A percentile compares a stretch with the other conserved stretches of the same genome.
phyloP scores from a whole-genome alignment of 2,888 invertebrate species.

The Leptura quadrifasciata region DNA sequence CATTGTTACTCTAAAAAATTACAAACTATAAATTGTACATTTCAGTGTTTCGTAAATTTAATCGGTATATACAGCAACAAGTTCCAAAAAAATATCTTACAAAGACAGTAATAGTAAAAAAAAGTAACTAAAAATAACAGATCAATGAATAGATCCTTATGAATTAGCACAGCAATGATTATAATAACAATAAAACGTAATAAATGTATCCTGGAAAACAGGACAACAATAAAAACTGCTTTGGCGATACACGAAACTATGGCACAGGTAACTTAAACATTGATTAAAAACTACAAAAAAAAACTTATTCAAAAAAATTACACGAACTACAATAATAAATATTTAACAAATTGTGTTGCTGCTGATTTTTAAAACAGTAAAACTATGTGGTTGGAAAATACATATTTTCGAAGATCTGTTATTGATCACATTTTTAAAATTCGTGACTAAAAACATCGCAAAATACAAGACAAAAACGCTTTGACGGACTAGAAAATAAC shows the following conservation, averaged over 20 bases:
- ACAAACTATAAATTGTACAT: slow-evolving; percentile 61
- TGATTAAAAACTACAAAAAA: slow-evolving; percentile 32
- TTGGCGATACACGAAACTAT: slow-evolving; percentile 38
- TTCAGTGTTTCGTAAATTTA: slow-evolving; percentile 54
- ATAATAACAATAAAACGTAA: slow-evolving; percentile 32
- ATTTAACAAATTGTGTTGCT: slow-evolving; percentile 12
- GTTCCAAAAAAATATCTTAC: slow-evolving; percentile 47
- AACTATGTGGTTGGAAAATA: slow-evolving; percentile 6
- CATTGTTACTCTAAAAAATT: slow-evolving; percentile 56
- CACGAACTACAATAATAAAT: slow-evolving; percentile 8
- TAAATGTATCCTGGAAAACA: slow-evolving; percentile 18
- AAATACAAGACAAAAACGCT: not conserved
- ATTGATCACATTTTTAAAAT: slow-evolving; percentile 3
- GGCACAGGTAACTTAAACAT: slow-evolving; percentile 39
- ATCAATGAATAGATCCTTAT: slow-evolving; percentile 38
- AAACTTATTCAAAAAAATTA: slow-evolving; percentile 18
- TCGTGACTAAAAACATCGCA: not conserved
- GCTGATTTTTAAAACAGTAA: not conserved
- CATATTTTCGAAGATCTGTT: not conserved
- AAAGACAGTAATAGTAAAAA: slow-evolving; percentile 43
- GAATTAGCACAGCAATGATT: slow-evolving; percentile 36
- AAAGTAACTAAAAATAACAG: slow-evolving; percentile 46
- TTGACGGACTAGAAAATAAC: not conserved
- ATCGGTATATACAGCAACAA: slow-evolving; percentile 52
- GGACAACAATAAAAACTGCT: slow-evolving; percentile 35